These are phyloP conservation scores for Plumapathes pennacea DNA, from an alignment of 92 coral and sea anemone genomes.

Conservation along the genomic window DNA sequence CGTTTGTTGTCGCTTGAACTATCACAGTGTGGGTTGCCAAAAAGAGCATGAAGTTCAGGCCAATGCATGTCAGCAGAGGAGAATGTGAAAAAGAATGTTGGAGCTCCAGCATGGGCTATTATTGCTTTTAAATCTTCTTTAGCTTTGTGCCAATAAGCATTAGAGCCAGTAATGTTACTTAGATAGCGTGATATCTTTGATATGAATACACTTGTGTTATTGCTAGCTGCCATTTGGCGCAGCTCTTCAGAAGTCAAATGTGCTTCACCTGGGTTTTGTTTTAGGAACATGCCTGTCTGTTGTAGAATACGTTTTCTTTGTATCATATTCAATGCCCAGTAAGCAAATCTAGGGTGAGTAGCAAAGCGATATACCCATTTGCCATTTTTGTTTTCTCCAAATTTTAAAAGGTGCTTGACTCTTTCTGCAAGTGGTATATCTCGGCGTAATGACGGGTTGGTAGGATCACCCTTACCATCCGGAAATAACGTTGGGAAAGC, in stretches of 20 bases:
- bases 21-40: slow-evolving; percentile 30
- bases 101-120: slow-evolving; percentile 49
- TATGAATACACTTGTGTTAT: slow-evolving; percentile 20
- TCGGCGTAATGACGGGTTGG: slow-evolving; percentile 46
- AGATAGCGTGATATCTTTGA: slow-evolving; percentile 56
- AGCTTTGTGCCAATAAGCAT: slow-evolving; percentile 68
- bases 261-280: slow-evolving; percentile 68
- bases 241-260: slow-evolving; percentile 56
- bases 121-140: slow-evolving; percentile 70
- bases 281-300: slow-evolving; percentile 63
- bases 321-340: slow-evolving; percentile 74
- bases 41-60: slow-evolving; percentile 63
- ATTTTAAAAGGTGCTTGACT: slow-evolving; percentile 59
- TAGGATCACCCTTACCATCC: slow-evolving; percentile 48
- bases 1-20: slow-evolving; percentile 28
- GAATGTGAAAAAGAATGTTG: slow-evolving; percentile 67
- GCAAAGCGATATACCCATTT: slow-evolving; percentile 66
- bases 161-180: slow-evolving; percentile 50
- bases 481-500: slow-evolving; percentile 65
- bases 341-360: slow-evolving; percentile 69
- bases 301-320: slow-evolving; percentile 58
- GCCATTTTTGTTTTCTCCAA: slow-evolving; percentile 51
- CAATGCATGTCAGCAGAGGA: slow-evolving; percentile 73
- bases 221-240: slow-evolving; percentile 37
- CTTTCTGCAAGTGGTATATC: slow-evolving; percentile 45